Conservation (phyloP, 2,888 invertebrate species). For the Muscina levida region DNA sequence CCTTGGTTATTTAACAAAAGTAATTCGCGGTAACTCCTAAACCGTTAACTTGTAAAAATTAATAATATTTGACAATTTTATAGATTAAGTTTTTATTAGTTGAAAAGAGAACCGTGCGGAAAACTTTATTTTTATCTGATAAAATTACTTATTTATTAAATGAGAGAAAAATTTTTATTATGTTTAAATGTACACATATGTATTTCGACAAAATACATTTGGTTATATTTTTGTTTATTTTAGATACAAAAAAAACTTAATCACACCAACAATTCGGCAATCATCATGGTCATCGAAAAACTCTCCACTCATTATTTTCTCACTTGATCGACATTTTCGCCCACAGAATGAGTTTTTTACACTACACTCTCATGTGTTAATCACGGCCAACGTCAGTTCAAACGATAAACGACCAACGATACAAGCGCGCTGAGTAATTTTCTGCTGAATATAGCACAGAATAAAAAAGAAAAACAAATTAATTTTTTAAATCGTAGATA, state of each 20-base stretch:
- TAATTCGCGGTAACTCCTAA: too few relatives aligned
- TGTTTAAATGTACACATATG: too few relatives aligned
- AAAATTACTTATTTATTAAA: too few relatives aligned
- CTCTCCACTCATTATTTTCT: constrained; percentile 29
- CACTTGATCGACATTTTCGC: background rate
- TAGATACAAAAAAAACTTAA: background rate
- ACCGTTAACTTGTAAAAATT: too few relatives aligned
- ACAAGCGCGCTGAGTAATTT: constrained; percentile 68
- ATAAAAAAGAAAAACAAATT: constrained; percentile 22
- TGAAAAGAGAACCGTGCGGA: too few relatives aligned
- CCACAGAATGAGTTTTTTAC: constrained; percentile 59
- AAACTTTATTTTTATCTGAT: too few relatives aligned
- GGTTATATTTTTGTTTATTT: constrained; percentile 10
- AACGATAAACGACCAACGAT: constrained; percentile 70
- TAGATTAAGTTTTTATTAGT: too few relatives aligned
- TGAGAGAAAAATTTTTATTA: too few relatives aligned
- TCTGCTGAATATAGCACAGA: constrained; percentile 56
- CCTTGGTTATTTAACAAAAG: too few relatives aligned
- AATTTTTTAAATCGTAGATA: constrained; percentile 11
- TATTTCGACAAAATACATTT: too few relatives aligned
- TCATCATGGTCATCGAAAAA: constrained; percentile 15
- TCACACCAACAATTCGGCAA: background rate
- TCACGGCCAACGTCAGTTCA: constrained; percentile 69
- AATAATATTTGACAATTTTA: too few relatives aligned
- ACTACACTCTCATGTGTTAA: constrained; percentile 66